Percentiles rank a stretch among this genome's conserved stretches.
These are phyloP conservation scores for Sprattus sprattus DNA, from an alignment of 2,113 vertebrate species.

Conservation along the genomic window DNA sequence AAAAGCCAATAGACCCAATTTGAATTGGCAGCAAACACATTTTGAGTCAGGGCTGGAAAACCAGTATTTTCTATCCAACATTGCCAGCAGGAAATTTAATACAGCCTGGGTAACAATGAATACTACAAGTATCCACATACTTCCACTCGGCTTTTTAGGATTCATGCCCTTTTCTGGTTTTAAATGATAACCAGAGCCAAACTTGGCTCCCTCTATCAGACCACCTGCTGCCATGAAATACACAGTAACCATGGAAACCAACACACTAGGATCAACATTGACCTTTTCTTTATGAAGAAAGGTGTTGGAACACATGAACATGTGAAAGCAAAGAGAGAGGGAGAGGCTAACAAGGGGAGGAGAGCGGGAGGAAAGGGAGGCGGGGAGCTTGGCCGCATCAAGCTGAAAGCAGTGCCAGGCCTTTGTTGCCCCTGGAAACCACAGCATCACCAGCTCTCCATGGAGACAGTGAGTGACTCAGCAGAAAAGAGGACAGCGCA, in stretches of 20 bases:
- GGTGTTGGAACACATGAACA: background rate
- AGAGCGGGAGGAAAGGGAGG: background rate
- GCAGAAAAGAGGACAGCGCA: conserved; percentile 52
- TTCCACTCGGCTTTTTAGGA: background rate
- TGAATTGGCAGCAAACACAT: background rate
- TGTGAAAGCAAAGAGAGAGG: background rate
- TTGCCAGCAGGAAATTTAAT: background rate
- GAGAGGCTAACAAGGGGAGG: background rate
- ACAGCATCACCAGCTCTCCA: conserved; percentile 54
- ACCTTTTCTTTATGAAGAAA: conserved; percentile 21
- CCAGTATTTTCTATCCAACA: background rate
- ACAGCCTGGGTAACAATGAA: background rate
- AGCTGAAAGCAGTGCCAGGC: conserved; percentile 35
- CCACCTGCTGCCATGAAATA: background rate
- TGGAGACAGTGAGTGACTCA: conserved; percentile 64
- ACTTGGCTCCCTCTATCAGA: background rate
- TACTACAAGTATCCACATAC: background rate
- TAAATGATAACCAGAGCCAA: background rate
- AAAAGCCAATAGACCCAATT: background rate
- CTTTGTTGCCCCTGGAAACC: conserved; percentile 60
- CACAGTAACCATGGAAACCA: background rate
- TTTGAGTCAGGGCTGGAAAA: background rate
- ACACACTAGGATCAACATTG: background rate
- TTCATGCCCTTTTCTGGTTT: background rate
- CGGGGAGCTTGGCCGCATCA: conserved; percentile 15